phyloP scores from a whole-genome alignment of 35 echinoderm and acorn worm species.

The Apostichopus californicus region DNA sequence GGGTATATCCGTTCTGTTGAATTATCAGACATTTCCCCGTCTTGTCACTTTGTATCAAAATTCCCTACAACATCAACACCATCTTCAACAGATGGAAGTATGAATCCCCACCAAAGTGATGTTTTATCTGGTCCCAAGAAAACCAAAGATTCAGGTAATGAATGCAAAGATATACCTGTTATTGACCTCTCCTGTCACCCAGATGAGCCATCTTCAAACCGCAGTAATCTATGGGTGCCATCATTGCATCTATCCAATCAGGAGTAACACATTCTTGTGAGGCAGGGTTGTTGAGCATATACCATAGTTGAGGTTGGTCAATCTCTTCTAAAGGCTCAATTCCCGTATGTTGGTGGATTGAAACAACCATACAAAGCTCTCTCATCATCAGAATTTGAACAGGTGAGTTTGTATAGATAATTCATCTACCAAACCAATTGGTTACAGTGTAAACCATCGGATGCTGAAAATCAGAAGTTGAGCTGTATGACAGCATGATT shows the following conservation, averaged over 20 bases:
- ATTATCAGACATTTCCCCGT: too few species aligned
- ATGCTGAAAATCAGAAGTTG: background rate
- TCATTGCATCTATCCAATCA: background rate
- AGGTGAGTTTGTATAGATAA: background rate
- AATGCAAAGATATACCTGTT: background rate
- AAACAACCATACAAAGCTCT: background rate
- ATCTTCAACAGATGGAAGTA: too few species aligned
- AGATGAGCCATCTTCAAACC: background rate
- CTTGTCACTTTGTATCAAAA: too few species aligned
- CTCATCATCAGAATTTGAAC: background rate
- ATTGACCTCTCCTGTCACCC: background rate
- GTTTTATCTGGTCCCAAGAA: background rate
- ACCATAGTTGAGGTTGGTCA: slow-evolving; percentile 3
- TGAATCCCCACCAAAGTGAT: too few species aligned
- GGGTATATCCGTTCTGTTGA: too few species aligned
- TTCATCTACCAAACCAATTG: slow-evolving; percentile 8
- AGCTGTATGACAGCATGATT: background rate
- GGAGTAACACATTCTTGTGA: background rate
- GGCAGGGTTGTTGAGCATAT: background rate
- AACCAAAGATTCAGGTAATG: background rate
- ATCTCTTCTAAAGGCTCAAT: too few species aligned
- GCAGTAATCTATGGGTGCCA: background rate
- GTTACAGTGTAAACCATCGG: background rate
- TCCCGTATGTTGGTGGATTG: background rate
- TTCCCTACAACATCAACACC: too few species aligned